Evolutionary conservation across 2,113 vertebrate genomes (phyloP), one percentile per base, ranked within the genome.

Genomic region (Triplophysa tibetana): DNA sequence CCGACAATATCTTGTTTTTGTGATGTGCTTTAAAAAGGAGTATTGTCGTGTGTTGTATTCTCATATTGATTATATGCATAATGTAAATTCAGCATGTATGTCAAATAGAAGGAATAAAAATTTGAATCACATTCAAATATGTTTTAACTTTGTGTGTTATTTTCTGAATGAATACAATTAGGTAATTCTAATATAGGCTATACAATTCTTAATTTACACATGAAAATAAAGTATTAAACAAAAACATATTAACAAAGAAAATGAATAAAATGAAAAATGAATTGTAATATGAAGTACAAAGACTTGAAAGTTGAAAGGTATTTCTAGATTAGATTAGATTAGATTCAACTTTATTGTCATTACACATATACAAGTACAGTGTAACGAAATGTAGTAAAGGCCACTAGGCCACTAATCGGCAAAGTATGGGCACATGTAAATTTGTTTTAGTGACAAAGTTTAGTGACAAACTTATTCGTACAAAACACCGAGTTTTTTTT

Each of bases 101-200:
- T 60, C 26, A 38, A 14, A 41, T 58, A 16, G 38, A 70, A 1
- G 4, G 50, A 72, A 73, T 73, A 73, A 73, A 73, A 73, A 73
- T 23, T 0, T 38, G 0, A 61, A 43, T 24, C 24, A 61, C 8
- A 61, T 43, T 52, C 8, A 74, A 60, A 70, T 7, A 14, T 16
- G 8, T 9, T 73, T 70, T 52, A 23, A 19, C 3, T 70, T 60
- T 61, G 70, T 60, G 70, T 43, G 7, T 43, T 2, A 23, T 1
- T 70, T 26, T 50, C 14, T 50, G 2, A 13, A 50, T 50, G 13
- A 12, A 50, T 14, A 14, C 1, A 50, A 14, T 50, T 4, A 14
- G 45, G 45, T 50, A 12, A 7, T 38, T 38, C 6, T 38, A 38
- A 10, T 12, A 3, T 12, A 50, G 11, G 9, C 45, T 50, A 14